These are phyloP conservation scores for Todiramphus chloris DNA, from an alignment of 2,113 vertebrate genomes.

Conservation along the genomic window DNA sequence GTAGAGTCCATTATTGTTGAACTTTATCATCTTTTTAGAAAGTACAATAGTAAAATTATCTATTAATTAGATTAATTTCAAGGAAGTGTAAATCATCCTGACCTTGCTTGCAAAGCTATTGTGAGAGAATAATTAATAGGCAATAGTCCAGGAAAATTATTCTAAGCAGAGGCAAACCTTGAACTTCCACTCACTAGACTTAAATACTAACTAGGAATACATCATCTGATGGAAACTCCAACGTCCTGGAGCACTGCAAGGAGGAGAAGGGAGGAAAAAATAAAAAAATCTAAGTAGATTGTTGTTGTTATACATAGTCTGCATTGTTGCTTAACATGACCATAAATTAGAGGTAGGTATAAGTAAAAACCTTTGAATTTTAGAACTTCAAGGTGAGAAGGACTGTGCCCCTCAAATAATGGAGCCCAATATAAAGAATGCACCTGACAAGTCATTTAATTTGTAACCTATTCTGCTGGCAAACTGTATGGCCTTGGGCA, in stretches of 20 bases:
- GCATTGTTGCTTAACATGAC: not conserved
- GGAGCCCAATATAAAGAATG: not conserved
- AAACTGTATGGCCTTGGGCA: not conserved
- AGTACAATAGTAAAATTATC: conserved; percentile 61
- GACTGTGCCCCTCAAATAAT: not conserved
- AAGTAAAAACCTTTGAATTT: not conserved
- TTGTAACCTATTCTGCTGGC: not conserved
- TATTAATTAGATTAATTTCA: conserved; percentile 68
- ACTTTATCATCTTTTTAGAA: conserved; percentile 49
- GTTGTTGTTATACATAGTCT: not conserved
- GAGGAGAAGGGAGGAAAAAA: not conserved
- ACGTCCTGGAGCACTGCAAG: not conserved
- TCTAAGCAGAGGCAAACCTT: conserved; percentile 3
- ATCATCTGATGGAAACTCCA: not conserved
- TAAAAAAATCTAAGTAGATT: not conserved
- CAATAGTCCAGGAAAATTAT: conserved; percentile 32
- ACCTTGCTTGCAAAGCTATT: conserved; percentile 50
- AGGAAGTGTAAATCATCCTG: conserved; percentile 62
- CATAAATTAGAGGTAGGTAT: not conserved
- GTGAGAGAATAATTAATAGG: conserved; percentile 54
- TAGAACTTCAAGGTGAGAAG: not conserved
- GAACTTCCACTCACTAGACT: conserved; percentile 39
- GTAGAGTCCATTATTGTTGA: conserved; percentile 60
- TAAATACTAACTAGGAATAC: conserved; percentile 24
- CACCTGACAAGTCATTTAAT: not conserved